Conservation (phyloP, 1,140 invertebrate genomes). For the Bathynomus jamesi region DNA sequence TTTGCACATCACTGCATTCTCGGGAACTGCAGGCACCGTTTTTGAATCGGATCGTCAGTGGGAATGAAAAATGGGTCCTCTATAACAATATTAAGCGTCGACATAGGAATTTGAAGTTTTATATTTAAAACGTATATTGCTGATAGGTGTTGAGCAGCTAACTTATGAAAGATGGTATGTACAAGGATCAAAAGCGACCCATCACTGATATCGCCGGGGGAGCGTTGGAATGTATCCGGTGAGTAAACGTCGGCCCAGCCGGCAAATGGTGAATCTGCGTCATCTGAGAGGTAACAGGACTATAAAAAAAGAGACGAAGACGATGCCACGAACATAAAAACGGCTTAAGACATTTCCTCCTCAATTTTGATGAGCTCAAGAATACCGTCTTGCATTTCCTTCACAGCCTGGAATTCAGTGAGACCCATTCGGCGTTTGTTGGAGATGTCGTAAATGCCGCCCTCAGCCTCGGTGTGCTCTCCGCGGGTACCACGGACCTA, state of each 20-base stretch:
- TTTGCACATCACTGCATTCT: no score
- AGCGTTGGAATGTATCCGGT: slow-evolving; percentile 20
- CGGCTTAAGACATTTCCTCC: slow-evolving; percentile 40
- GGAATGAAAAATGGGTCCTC: no score
- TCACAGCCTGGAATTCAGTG: slow-evolving; percentile 71
- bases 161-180: not conserved
- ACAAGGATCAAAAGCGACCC: not conserved
- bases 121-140: not conserved
- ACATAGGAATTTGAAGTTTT: no score
- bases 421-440: slow-evolving; percentile 76
- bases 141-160: not conserved
- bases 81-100: no score
- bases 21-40: no score
- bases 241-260: slow-evolving; percentile 1
- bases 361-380: slow-evolving; percentile 58
- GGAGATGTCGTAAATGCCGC: slow-evolving; percentile 54
- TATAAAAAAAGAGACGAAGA: slow-evolving; percentile 10
- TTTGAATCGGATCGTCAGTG: no score
- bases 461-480: slow-evolving; percentile 48
- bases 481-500: slow-evolving; percentile 50
- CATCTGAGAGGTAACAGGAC: not conserved
- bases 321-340: not conserved
- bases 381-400: slow-evolving; percentile 78
- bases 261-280: not conserved
- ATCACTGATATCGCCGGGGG: slow-evolving; percentile 9